These are phyloP conservation scores for Delphinapterus leucas DNA, from an alignment of 2,113 vertebrate genomes.

Conservation along the genomic window DNA sequence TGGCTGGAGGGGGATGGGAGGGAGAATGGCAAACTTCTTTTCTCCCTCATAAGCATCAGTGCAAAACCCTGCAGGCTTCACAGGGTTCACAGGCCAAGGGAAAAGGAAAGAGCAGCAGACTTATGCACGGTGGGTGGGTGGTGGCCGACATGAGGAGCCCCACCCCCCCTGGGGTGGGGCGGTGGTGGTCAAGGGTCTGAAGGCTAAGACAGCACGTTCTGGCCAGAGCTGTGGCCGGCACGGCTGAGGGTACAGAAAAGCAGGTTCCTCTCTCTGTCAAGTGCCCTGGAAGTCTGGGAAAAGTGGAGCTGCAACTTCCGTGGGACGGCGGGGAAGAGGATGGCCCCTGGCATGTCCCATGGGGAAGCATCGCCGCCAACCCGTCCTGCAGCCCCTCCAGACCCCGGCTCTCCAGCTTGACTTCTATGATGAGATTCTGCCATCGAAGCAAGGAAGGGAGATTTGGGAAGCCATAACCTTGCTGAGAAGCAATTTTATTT, in stretches of 20 bases:
- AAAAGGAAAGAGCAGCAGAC: neutral
- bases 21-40: rapidly evolving
- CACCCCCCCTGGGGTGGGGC: rapidly evolving
- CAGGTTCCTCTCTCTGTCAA: no score
- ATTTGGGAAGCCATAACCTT: neutral
- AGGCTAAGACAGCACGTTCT: neutral
- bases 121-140: rapidly evolving
- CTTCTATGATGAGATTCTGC: neutral
- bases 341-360: rapidly evolving
- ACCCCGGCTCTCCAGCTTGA: rapidly evolving
- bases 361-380: rapidly evolving
- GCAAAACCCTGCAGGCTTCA: neutral
- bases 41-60: rapidly evolving
- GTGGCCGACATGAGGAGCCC: neutral
- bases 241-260: neutral
- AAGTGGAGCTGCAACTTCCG: neutral
- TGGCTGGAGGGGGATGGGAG: rapidly evolving
- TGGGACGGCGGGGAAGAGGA: neutral
- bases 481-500: neutral
- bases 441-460: neutral
- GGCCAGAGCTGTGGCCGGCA: neutral
- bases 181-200: no score
- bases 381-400: rapidly evolving
- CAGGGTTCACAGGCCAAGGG: neutral
- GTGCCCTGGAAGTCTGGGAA: neutral